phyloP scores from a whole-genome alignment of 2,797 vertebrate genomes.

The Lepilemur ruficaudatus region DNA sequence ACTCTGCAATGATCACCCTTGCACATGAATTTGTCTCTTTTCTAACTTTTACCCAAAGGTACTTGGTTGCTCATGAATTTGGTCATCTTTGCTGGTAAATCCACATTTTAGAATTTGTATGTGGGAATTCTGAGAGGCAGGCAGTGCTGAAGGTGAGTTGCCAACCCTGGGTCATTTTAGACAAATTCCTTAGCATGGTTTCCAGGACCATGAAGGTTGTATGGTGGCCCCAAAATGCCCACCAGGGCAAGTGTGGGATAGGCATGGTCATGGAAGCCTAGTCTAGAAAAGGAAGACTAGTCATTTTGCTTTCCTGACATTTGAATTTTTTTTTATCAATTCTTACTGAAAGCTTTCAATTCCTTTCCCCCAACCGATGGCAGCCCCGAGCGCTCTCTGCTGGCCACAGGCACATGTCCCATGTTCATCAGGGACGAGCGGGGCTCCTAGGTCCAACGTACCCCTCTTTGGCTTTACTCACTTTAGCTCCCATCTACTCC shows the following conservation, averaged over 20 bases:
- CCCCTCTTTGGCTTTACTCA: not conserved
- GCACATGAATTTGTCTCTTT: not conserved
- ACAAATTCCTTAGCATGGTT: not conserved
- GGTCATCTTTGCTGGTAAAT: not conserved
- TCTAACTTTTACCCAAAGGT: not conserved
- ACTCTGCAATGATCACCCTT: too few species aligned
- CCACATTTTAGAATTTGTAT: not conserved
- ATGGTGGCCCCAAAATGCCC: not conserved
- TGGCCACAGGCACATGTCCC: fast-evolving
- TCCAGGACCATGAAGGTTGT: not conserved
- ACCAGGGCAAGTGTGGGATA: not conserved
- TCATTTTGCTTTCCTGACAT: not conserved
- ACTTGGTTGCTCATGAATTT: not conserved
- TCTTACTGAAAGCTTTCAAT: not conserved
- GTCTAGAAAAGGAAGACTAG: not conserved
- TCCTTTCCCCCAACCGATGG: not conserved
- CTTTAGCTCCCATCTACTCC: not conserved
- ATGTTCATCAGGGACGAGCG: not conserved
- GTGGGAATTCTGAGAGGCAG: not conserved
- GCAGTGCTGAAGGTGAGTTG: not conserved
- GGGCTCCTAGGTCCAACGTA: not conserved
- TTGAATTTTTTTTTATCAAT: not conserved
- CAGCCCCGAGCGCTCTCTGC: not conserved
- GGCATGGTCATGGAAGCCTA: not conserved
- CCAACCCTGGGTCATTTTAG: not conserved